phyloP scores from a whole-genome alignment of 1,140 invertebrate species.

The Druon quercuslanigerum region DNA sequence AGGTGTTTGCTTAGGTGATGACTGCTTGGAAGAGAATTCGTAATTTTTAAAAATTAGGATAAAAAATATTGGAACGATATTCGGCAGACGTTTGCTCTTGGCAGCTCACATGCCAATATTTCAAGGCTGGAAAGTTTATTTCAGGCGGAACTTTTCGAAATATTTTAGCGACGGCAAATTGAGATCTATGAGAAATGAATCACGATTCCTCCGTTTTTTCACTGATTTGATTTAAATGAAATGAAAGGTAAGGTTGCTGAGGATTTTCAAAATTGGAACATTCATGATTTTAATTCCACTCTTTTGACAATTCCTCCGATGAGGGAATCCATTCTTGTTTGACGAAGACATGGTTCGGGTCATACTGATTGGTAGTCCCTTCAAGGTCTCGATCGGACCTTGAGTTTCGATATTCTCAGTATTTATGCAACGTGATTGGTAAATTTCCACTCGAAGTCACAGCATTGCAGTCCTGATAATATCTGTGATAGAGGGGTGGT shows the following conservation, averaged over 20 bases:
- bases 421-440: conserved; percentile 73
- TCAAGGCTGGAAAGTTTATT: not conserved
- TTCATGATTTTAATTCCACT: conserved; percentile 60
- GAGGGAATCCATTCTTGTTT: conserved; percentile 72
- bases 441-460: conserved; percentile 72
- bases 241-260: too few relatives aligned
- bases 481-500: conserved; percentile 71
- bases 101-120: not conserved
- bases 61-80: not conserved
- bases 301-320: conserved; percentile 65
- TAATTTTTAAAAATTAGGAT: not conserved
- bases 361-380: conserved; percentile 48
- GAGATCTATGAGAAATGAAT: too few relatives aligned
- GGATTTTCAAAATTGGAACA: too few relatives aligned
- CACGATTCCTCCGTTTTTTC: too few relatives aligned
- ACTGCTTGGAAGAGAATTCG: conserved; percentile 1
- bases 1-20: conserved; percentile 21
- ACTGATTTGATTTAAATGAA: too few relatives aligned
- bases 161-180: too few relatives aligned
- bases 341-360: conserved; percentile 69
- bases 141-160: not conserved
- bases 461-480: conserved; percentile 73
- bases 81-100: not conserved
- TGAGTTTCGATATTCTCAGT: conserved; percentile 75
- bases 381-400: conserved; percentile 64